Evolutionary conservation across 1,140 invertebrate species (phyloP), one percentile per base, ranked within the genome.

Genomic region (Drosophila tani): DNA sequence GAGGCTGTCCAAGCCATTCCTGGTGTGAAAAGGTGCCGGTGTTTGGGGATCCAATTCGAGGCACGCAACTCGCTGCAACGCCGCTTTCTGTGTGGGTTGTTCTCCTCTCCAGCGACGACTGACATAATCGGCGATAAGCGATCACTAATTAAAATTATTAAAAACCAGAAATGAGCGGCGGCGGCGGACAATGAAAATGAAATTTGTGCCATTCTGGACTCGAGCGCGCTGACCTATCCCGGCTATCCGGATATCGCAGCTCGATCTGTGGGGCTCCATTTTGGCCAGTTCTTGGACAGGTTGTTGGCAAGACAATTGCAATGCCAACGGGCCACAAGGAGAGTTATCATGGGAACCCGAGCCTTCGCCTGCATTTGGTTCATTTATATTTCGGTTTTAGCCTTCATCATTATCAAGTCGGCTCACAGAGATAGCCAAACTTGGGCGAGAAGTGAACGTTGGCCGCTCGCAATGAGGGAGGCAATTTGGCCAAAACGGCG

Each of bases 221-320:
- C 49, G 21, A 24, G 66, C 32, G 66, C 32, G 32, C 32, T 35
- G 32, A 11, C 58, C 57, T 68, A 68, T 56, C 53, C 53, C 35
- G 40, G 60, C 49, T 81, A 81, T 82, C 81, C 53, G 59, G 70
- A 55, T 75, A 75, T 68, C 67, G 15, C 47, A 12, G 24, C 35
- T 53, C 82, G 60, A 81, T 78, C 79, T 67, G 46, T 40, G 62
- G 63, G 63, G 66, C 50, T 75, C 84, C 81, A 81, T 88, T 88
- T 88, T 90, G 77, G 84, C 84, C 63, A 58, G 66, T 79, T 67
- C 62, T 66, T 46, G 60, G 83, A 88, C 84, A 88, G 84, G 84
- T 88, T 88, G 84, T 81, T 88, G 84, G 84, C 84, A 88, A 88
- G 84, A 88, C 84, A 88, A 88, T 86, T 87, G 83, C 79, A 15